Evolutionary conservation across 92 coral and sea anemone species (phyloP).

Genomic region (Siderastrea siderea): DNA sequence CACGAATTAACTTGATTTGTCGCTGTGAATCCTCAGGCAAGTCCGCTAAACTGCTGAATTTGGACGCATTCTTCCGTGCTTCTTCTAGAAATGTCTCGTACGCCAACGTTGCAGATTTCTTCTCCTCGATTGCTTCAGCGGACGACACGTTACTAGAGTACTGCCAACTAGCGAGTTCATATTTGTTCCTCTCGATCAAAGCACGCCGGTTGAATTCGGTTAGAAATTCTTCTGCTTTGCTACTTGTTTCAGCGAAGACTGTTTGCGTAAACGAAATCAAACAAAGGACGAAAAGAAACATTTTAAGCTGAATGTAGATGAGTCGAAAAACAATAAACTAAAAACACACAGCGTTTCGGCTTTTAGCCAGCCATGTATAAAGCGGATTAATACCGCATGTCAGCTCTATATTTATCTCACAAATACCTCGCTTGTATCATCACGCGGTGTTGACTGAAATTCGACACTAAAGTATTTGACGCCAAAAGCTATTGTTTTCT

Average conservation of each 20-base stretch:
- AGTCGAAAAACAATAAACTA: background rate
- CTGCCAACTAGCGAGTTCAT: slow-evolving; percentile 64
- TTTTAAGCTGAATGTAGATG: background rate
- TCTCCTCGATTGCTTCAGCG: slow-evolving; percentile 32
- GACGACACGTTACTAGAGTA: slow-evolving; percentile 72
- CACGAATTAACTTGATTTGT: slow-evolving; percentile 62
- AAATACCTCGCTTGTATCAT: background rate
- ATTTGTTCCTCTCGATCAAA: slow-evolving; percentile 31
- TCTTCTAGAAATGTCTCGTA: slow-evolving; percentile 43
- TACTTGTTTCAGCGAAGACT: background rate
- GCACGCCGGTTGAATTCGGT: slow-evolving; percentile 61
- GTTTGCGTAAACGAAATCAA: slow-evolving; percentile 4
- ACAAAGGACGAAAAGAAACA: background rate
- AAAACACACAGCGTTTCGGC: background rate
- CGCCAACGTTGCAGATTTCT: slow-evolving; percentile 36
- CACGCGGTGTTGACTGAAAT: slow-evolving; percentile 32
- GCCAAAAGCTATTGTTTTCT: background rate
- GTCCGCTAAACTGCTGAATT: slow-evolving; percentile 54
- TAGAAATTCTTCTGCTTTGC: slow-evolving; percentile 58
- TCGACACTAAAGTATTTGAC: slow-evolving; percentile 15
- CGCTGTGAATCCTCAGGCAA: slow-evolving; percentile 67
- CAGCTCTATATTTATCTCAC: background rate
- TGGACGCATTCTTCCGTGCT: slow-evolving; percentile 55
- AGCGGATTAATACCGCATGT: background rate
- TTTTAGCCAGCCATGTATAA: background rate